These are phyloP conservation scores for Hozukius guyotensis DNA, from an alignment of 2,797 vertebrate species.

Conservation along the genomic window DNA sequence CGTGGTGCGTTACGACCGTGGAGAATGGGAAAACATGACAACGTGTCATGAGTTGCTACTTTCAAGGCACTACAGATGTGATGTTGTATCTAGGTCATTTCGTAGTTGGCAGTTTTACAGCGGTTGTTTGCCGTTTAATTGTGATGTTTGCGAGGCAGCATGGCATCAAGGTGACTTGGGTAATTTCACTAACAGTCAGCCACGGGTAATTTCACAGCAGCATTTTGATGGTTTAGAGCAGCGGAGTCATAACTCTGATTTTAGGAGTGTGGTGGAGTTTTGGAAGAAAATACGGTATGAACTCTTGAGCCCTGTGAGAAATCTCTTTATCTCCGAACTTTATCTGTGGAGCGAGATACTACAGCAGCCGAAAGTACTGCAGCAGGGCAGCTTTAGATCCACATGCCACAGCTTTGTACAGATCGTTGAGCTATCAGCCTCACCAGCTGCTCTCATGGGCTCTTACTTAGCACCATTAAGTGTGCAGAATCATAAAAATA, in stretches of 20 bases:
- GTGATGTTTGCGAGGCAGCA: constrained; percentile 18
- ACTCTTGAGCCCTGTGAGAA: constrained; percentile 28
- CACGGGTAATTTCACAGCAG: constrained; percentile 36
- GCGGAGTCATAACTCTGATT: constrained; percentile 6
- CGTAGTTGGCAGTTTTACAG: constrained; percentile 24
- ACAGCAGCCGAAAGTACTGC: not conserved
- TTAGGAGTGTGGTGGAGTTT: constrained; percentile 13
- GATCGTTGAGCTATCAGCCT: constrained; percentile 12
- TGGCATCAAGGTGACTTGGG: constrained; percentile 37
- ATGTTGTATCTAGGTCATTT: constrained; percentile 19
- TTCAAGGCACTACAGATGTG: constrained; percentile 10
- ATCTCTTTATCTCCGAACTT: constrained; percentile 39
- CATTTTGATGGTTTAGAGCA: constrained; percentile 5
- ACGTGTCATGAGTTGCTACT: constrained; percentile 19
- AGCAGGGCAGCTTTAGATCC: constrained; percentile 14
- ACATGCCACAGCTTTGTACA: not conserved
- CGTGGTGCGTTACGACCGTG: not conserved
- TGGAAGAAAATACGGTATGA: not conserved
- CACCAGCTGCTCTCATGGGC: constrained; percentile 40
- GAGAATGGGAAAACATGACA: constrained; percentile 19
- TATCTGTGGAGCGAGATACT: not conserved
- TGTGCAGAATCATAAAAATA: constrained; percentile 49
- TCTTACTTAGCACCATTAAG: constrained; percentile 45
- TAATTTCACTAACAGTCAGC: constrained; percentile 28
- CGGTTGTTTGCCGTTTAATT: constrained; percentile 37